Conservation (phyloP, 1,140 invertebrate genomes). For the Helicoverpa zea region DNA sequence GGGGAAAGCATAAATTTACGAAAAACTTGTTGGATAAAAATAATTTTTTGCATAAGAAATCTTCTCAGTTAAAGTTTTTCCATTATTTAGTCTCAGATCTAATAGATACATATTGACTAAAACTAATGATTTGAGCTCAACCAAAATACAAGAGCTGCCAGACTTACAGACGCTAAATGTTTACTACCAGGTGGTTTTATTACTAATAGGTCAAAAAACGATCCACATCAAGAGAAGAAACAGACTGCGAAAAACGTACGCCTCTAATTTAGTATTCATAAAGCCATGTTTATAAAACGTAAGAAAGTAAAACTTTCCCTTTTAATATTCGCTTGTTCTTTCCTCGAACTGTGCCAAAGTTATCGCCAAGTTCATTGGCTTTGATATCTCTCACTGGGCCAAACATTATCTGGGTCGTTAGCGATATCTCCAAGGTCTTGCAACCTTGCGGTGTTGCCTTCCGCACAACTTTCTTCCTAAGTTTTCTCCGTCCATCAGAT, state of each 20-base stretch:
- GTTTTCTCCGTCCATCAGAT: constrained; percentile 17
- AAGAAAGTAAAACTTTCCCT: constrained; percentile 29
- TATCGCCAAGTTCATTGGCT: constrained; percentile 45
- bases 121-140: too few relatives aligned
- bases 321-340: constrained; percentile 14
- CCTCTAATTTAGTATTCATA: neutral
- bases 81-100: too few relatives aligned
- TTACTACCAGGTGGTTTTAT: too few relatives aligned
- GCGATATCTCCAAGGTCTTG: constrained; percentile 43
- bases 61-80: too few relatives aligned
- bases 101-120: too few relatives aligned
- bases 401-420: constrained; percentile 26
- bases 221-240: neutral
- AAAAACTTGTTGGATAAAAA: too few relatives aligned
- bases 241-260: neutral
- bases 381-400: constrained; percentile 42
- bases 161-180: too few relatives aligned
- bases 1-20: too few relatives aligned
- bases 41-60: too few relatives aligned
- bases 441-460: constrained; percentile 5
- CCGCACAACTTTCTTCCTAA: constrained; percentile 32
- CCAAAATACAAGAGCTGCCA: too few relatives aligned
- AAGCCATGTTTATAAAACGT: neutral
- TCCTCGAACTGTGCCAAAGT: constrained; percentile 40
- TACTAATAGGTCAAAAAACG: too few relatives aligned